Evolutionary conservation across 2,888 invertebrate species (phyloP), one percentile per base, ranked within the genome.

Genomic region (Thereva nobilitata): DNA sequence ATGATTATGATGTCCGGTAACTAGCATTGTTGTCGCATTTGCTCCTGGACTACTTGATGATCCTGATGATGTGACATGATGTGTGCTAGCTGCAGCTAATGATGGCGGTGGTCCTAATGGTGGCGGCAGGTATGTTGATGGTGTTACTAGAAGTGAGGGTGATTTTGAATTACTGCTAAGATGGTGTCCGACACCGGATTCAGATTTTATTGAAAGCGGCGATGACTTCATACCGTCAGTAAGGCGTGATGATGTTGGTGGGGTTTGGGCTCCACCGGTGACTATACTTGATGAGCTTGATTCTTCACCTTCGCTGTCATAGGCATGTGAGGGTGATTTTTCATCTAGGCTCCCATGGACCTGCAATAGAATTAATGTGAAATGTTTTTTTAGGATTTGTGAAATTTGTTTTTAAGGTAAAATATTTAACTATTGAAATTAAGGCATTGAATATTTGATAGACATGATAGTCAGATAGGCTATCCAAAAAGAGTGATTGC

Each of bases 281-380:
- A 81, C 75, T 70, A 81, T 78, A 64, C 89, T 90, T 1, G 90
- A 90, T 66, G 91, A 90, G 79, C 87, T 89, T 70, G 92, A 92
- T 78, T 93, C 93, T 79, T 94, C 94, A 50, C 91, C 92, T 79
- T 94, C 95, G 80, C 92, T 93, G 79, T 93, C 93, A 82, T 92
- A 93, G 68, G 78, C 78, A 72, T 86, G 85, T 52, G 90, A 89
- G n/a, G 87, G 87, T 35, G 86, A 85, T 76, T 88, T 88, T 35
- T 87, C 89, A 64, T 84, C 84, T 71, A 85, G 82, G 63, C 87
- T 87, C 40, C 90, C 90, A 80, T 90, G 90, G 72, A 90, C 89
- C 86, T 86, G 77, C 5, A 61, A 67, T 12, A 23, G 41, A 50
- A 8, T 44, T 6, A 42, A 42, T 42, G 42, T 42, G n/a, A 47